phyloP scores from a whole-genome alignment of 1,140 invertebrate species.

The Leptinotarsa texana region DNA sequence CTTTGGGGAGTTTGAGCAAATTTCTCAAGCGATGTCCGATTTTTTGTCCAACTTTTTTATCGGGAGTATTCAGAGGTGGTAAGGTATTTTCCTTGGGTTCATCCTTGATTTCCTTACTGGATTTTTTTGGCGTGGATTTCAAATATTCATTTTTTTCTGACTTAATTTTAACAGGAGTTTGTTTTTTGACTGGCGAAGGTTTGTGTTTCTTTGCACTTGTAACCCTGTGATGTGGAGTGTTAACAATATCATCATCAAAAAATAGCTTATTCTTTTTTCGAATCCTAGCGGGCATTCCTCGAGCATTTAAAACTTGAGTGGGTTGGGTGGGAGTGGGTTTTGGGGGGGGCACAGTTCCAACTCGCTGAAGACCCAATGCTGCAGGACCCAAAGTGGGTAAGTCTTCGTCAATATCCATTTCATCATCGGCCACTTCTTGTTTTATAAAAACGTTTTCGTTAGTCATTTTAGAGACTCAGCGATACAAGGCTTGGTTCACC shows the following conservation, averaged over 20 bases:
- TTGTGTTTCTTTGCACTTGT: constrained; percentile 67
- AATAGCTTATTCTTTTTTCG: constrained; percentile 89
- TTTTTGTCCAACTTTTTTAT: constrained; percentile 80
- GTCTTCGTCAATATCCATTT: constrained; percentile 66
- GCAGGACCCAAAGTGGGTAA: constrained; percentile 73
- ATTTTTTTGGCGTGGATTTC: constrained; percentile 41
- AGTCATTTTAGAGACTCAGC: constrained; percentile 60
- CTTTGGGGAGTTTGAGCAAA: constrained; percentile 96
- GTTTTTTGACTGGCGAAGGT: constrained; percentile 57
- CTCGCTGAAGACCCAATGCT: constrained; percentile 75
- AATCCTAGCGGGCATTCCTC: constrained; percentile 87
- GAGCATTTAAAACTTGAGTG: constrained; percentile 76
- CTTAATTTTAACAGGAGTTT: constrained; percentile 57
- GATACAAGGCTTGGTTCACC: constrained; percentile 60
- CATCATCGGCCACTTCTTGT: constrained; percentile 63
- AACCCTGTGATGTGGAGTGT: constrained; percentile 71
- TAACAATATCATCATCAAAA: constrained; percentile 90
- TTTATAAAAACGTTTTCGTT: constrained; percentile 59
- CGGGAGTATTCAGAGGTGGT: constrained; percentile 63
- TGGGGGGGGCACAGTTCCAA: constrained; percentile 72
- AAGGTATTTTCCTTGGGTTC: constrained; percentile 34
- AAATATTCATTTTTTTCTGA: constrained; percentile 26
- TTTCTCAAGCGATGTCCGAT: constrained; percentile 91
- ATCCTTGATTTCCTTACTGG: constrained; percentile 55
- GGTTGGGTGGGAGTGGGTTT: constrained; percentile 71